phyloP scores from a whole-genome alignment of 35 echinoderm and acorn worm genomes.

The Heliocidaris tuberculata region DNA sequence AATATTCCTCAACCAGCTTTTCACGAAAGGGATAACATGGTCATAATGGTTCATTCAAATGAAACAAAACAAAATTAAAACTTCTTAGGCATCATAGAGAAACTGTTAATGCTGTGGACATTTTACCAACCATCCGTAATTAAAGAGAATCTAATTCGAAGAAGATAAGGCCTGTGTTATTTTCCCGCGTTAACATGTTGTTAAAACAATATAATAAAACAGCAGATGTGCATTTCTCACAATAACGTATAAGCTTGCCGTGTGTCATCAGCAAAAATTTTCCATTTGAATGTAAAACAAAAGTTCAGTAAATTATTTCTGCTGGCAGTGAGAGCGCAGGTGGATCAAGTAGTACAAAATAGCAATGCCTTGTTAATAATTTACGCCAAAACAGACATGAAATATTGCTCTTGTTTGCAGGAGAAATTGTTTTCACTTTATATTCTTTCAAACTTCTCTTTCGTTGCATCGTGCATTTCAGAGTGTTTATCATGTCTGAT shows the following conservation, averaged over 20 bases:
- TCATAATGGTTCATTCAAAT: too few species aligned
- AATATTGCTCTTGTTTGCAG: not conserved
- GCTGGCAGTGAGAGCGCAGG: not conserved
- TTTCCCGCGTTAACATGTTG: not conserved
- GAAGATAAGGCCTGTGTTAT: not conserved
- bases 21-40: too few species aligned
- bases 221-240: not conserved
- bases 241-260: not conserved
- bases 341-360: not conserved
- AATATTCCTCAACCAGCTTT: too few species aligned
- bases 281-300: not conserved
- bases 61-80: too few species aligned
- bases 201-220: not conserved
- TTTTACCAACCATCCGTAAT: not conserved
- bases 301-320: not conserved
- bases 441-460: not conserved
- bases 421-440: not conserved
- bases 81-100: too few species aligned
- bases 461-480: not conserved
- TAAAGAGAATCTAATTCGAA: not conserved
- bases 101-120: too few species aligned
- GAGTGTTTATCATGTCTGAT: not conserved
- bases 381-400: not conserved
- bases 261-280: not conserved
- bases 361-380: not conserved